Conservation (phyloP, 2,888 invertebrate genomes). For the Perizoma affinitatum region DNA sequence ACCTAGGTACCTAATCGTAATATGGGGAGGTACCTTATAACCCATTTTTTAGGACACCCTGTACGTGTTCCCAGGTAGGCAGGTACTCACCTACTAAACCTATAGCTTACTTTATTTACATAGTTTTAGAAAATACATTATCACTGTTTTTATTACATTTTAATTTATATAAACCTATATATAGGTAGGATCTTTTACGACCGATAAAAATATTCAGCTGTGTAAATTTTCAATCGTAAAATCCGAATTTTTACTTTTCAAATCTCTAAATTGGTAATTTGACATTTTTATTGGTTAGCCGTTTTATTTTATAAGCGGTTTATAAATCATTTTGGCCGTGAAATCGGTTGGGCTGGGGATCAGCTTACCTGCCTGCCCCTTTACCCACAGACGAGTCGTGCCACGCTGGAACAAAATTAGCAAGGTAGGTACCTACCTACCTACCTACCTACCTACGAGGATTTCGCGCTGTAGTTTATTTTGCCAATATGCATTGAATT, state of each 20-base stretch:
- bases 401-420: too few species aligned
- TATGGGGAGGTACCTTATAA: too few species aligned
- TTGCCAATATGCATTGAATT: too few species aligned
- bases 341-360: background rate
- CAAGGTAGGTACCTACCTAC: too few species aligned
- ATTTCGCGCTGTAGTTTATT: too few species aligned
- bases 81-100: background rate
- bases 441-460: too few species aligned
- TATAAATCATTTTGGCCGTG: constrained; percentile 24
- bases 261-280: constrained; percentile 30
- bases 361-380: background rate
- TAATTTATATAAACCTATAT: too few species aligned
- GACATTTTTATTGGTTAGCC: constrained; percentile 31
- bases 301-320: constrained; percentile 13
- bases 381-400: too few species aligned
- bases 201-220: constrained; percentile 31
- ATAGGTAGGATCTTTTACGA: constrained; percentile 24
- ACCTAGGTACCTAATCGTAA: too few species aligned
- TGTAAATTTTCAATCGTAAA: constrained; percentile 34
- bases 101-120: background rate
- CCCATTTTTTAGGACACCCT: too few species aligned
- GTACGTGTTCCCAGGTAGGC: too few species aligned
- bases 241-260: constrained; percentile 25
- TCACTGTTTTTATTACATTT: background rate
- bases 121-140: background rate